A percentile compares a stretch with the other conserved stretches of the same genome.
Evolutionary conservation across 1,140 invertebrate species (phyloP).

Genomic region (Idris sp.): DNA sequence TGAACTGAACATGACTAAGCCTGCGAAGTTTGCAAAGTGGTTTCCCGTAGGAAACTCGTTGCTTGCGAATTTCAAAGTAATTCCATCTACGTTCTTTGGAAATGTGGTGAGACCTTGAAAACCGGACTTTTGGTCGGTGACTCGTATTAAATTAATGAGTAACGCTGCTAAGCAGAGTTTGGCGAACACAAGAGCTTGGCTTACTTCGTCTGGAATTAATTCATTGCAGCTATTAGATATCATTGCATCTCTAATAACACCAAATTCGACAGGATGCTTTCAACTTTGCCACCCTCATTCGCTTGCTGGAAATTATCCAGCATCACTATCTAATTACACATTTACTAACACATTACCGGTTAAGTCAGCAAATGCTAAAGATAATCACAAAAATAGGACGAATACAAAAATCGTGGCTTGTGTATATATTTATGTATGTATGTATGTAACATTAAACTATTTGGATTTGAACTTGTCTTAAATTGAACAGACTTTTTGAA

Average conservation of each 20-base stretch:
- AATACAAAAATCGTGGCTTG: no score
- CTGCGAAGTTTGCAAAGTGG: constrained; percentile 50
- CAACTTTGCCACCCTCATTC: constrained; percentile 11
- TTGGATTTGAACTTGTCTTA: constrained; percentile 1
- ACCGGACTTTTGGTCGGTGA: constrained; percentile 58
- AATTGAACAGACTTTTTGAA: constrained; percentile 74
- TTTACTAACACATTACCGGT: constrained; percentile 21
- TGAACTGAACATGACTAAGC: constrained; percentile 46
- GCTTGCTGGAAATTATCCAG: constrained; percentile 24
- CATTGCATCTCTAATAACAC: constrained; percentile 55
- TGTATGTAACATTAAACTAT: constrained; percentile 21
- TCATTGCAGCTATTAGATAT: constrained; percentile 53
- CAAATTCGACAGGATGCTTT: constrained; percentile 49
- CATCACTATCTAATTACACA: constrained; percentile 37
- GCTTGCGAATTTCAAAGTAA: constrained; percentile 54
- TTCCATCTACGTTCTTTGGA: constrained; percentile 55
- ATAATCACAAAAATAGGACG: no score
- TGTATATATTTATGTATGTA: no score
- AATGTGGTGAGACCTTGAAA: constrained; percentile 58
- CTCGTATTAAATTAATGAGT: constrained; percentile 63
- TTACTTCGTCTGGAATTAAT: constrained; percentile 48
- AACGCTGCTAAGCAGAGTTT: constrained; percentile 50
- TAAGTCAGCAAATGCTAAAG: no score
- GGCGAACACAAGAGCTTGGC: constrained; percentile 28
- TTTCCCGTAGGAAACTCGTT: constrained; percentile 51